A percentile compares a stretch with the other conserved stretches of the same genome.
Conservation (phyloP, 2,113 vertebrate genomes). For the Psettodes erumei region DNA sequence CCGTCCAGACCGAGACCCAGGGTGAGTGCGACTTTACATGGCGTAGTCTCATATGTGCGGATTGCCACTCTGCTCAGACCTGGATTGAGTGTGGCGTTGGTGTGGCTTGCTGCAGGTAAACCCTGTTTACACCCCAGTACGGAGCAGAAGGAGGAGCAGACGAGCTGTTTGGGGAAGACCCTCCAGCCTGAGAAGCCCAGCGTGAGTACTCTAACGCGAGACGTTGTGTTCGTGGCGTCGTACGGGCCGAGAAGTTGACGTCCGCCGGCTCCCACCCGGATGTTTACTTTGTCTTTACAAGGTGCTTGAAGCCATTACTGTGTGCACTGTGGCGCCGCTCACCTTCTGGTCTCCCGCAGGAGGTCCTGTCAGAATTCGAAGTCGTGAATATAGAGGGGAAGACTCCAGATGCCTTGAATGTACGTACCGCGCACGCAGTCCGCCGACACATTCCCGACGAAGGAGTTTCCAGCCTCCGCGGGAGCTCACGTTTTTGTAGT, state of each 20-base stretch:
- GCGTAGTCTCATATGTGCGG: background rate
- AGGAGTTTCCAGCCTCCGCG: background rate
- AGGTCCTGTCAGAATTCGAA: conserved; percentile 90
- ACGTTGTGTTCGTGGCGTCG: conserved; percentile 3
- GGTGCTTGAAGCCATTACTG: background rate
- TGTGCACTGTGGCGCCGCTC: background rate
- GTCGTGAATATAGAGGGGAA: conserved; percentile 82
- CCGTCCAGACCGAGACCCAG: conserved; percentile 73
- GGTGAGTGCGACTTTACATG: conserved; percentile 61
- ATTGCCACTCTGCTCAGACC: background rate
- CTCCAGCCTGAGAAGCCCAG: conserved; percentile 75
- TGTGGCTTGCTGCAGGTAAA: conserved; percentile 62
- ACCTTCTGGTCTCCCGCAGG: conserved; percentile 77
- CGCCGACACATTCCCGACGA: background rate
- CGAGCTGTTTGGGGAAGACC: conserved; percentile 72
- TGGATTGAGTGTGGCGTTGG: background rate
- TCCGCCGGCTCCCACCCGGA: background rate
- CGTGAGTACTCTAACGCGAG: conserved; percentile 59
- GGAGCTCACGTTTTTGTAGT: background rate
- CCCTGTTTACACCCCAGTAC: conserved; percentile 62
- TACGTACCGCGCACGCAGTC: no score
- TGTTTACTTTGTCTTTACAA: conserved; percentile 1
- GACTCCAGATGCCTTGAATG: conserved; percentile 78
- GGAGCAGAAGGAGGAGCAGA: conserved; percentile 72
- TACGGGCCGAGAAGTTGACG: background rate